These are phyloP conservation scores for Cheilosia grossa DNA, from an alignment of 2,888 invertebrate species.

Conservation along the genomic window DNA sequence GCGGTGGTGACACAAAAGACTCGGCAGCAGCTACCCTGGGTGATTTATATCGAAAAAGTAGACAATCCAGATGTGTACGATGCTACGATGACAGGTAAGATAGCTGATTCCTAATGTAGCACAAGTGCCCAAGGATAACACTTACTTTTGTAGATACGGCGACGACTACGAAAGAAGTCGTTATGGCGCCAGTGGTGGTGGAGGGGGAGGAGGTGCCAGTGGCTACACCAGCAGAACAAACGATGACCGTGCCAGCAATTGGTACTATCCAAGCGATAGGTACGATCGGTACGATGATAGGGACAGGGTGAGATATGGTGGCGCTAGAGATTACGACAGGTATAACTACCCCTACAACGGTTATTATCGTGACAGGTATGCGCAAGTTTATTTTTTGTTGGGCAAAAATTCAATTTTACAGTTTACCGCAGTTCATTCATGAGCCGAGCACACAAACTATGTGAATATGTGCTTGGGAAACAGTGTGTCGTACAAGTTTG, in stretches of 20 bases:
- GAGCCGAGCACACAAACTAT: not conserved
- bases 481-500: not conserved
- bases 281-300: conserved; percentile 80
- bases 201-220: conserved; percentile 66
- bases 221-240: conserved; percentile 78
- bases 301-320: conserved; percentile 76
- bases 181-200: conserved; percentile 63
- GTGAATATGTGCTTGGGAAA: not conserved
- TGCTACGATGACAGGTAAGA: conserved; percentile 81
- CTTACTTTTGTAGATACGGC: conserved; percentile 55
- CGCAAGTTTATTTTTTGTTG: conserved; percentile 58
- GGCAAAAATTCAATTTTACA: not conserved
- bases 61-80: conserved; percentile 81
- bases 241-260: conserved; percentile 79
- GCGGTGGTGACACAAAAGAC: conserved; percentile 36
- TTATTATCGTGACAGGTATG: conserved; percentile 74
- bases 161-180: conserved; percentile 73
- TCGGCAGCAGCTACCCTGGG: conserved; percentile 76
- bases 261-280: conserved; percentile 78
- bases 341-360: conserved; percentile 75
- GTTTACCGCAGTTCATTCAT: not conserved
- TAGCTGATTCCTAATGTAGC: not conserved
- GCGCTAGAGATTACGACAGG: conserved; percentile 78
- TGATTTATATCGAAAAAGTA: conserved; percentile 78
- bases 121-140: not conserved